Evolutionary conservation across 2,113 vertebrate genomes (phyloP).

Genomic region (Thermophis baileyi): DNA sequence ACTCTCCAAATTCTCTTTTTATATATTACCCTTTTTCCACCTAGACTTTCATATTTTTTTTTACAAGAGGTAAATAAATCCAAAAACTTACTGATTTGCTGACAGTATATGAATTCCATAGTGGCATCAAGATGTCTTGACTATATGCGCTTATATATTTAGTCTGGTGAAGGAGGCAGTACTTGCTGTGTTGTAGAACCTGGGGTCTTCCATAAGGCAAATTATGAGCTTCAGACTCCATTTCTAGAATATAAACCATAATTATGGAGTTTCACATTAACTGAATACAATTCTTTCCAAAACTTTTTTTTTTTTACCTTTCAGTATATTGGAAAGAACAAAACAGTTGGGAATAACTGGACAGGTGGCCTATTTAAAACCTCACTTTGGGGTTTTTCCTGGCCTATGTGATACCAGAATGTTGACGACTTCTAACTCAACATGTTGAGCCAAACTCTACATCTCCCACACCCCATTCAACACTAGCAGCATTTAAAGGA

Average conservation of each 20-base stretch:
- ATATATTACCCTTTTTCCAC: not conserved
- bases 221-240: slow-evolving; percentile 38
- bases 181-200: slow-evolving; percentile 67
- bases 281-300: not conserved
- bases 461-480: not conserved
- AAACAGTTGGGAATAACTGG: not conserved
- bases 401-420: not conserved
- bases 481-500: not conserved
- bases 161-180: slow-evolving; percentile 82
- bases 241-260: slow-evolving; percentile 62
- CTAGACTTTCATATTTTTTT: not conserved
- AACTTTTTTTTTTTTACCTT: not conserved
- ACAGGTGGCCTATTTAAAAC: not conserved
- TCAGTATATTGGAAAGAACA: slow-evolving; percentile 7
- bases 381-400: not conserved
- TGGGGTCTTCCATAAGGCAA: slow-evolving; percentile 80
- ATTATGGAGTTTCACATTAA: slow-evolving; percentile 9
- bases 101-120: slow-evolving; percentile 91
- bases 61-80: not conserved
- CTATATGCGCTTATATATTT: slow-evolving; percentile 84
- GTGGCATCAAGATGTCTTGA: slow-evolving; percentile 70
- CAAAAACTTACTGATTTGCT: slow-evolving; percentile 70
- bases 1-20: not conserved
- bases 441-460: not conserved
- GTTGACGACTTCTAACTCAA: not conserved